A percentile compares a stretch with the other conserved stretches of the same genome.
Evolutionary conservation across 2,888 invertebrate genomes (phyloP).

Genomic region (Cosmorhoe ocellata): DNA sequence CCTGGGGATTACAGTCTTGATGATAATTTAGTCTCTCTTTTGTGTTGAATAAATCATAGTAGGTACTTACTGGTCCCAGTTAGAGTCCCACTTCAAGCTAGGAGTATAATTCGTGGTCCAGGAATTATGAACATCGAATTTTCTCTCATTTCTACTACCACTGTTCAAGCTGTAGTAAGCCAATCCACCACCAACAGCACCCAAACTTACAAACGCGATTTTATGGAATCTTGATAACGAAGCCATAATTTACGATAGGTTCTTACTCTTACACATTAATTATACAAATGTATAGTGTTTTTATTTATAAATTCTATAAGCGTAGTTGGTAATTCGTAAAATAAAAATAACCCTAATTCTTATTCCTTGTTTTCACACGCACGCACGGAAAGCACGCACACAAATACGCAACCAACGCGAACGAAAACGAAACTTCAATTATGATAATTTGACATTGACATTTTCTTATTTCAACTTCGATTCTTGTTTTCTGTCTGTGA

Average conservation of each 20-base stretch:
- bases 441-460: no score
- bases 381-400: no score
- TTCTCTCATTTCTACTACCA: slow-evolving; percentile 62
- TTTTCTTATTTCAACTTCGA: no score
- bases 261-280: slow-evolving; percentile 19
- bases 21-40: no score
- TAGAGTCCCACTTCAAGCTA: slow-evolving; percentile 89
- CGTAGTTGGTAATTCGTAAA: neutral
- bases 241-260: slow-evolving; percentile 54
- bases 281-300: neutral
- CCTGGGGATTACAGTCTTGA: no score
- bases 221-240: slow-evolving; percentile 82
- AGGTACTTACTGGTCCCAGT: slow-evolving; percentile 95
- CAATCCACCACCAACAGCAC: slow-evolving; percentile 85
- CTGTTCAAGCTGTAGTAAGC: slow-evolving; percentile 82
- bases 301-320: slow-evolving; percentile 1
- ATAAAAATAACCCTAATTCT: neutral
- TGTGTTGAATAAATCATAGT: no score
- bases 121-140: slow-evolving; percentile 81
- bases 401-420: no score
- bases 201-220: slow-evolving; percentile 81
- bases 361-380: no score
- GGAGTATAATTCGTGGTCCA: slow-evolving; percentile 87
- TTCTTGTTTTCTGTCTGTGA: no score
- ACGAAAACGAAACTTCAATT: no score